A percentile compares a stretch with the other conserved stretches of the same genome.
These are phyloP conservation scores for Aphidius ervi DNA, from an alignment of 1,140 invertebrate species.

Conservation along the genomic window DNA sequence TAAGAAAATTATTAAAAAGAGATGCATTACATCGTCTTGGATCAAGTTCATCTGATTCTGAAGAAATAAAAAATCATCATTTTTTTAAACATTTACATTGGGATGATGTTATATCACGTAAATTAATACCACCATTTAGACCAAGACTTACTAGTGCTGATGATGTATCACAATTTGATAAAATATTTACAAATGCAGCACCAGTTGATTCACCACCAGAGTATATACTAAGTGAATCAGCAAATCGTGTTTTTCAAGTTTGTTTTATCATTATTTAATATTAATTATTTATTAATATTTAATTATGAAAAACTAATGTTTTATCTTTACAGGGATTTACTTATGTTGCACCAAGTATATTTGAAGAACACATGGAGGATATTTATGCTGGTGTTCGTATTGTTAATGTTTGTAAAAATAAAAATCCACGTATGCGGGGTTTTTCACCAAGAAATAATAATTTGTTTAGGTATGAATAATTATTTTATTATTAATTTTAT, in stretches of 20 bases:
- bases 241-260: slow-evolving; percentile 92
- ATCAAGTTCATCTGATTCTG: slow-evolving; percentile 75
- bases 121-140: slow-evolving; percentile 87
- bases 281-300: slow-evolving; percentile 10
- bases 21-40: slow-evolving; percentile 71
- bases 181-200: slow-evolving; percentile 94
- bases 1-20: slow-evolving; percentile 80
- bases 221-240: slow-evolving; percentile 89
- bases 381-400: slow-evolving; percentile 69
- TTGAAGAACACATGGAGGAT: slow-evolving; percentile 65
- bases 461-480: slow-evolving; percentile 34
- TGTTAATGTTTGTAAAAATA: slow-evolving; percentile 55
- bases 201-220: slow-evolving; percentile 99
- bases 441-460: slow-evolving; percentile 40
- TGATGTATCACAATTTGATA: slow-evolving; percentile 98
- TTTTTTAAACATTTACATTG: slow-evolving; percentile 93
- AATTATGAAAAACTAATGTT: slow-evolving; percentile 19
- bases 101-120: slow-evolving; percentile 81
- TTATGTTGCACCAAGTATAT: slow-evolving; percentile 93
- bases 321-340: slow-evolving; percentile 82
- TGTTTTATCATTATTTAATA: slow-evolving; percentile 17
- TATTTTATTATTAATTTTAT: background rate
- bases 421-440: slow-evolving; percentile 62
- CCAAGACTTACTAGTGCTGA: slow-evolving; percentile 84
- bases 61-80: slow-evolving; percentile 82